Base-by-base conservation (phyloP, 1,140 invertebrate species). In the Lepeophtheirus salmonis region DNA sequence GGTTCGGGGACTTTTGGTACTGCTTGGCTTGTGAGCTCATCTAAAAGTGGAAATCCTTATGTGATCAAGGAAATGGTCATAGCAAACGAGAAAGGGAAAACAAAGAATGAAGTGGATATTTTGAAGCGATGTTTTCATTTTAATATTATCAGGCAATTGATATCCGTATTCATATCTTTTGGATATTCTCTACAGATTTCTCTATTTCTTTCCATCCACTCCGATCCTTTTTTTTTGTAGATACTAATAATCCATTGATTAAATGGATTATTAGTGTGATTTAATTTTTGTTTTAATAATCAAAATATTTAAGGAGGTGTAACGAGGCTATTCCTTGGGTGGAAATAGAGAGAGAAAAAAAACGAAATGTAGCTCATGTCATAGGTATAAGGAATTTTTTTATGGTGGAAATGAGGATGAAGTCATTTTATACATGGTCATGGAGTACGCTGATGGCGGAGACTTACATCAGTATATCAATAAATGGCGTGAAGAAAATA, bases 361-460 rank as follows among this genome's bases (percentile, higher is more conserved):
- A n/a, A n/a, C n/a, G n/a, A n/a, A n/a, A n/a, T n/a, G n/a, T n/a
- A n/a, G n/a, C n/a, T n/a, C n/a, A n/a, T n/a, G n/a, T 41, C n/a
- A 41, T n/a, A 41, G 30, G n/a, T 41, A 41, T n/a, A 41, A 41
- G 30, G 30, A 41, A n/a, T 41, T 41, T 41, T 41, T 41, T n/a
- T 41, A 41, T n/a, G 30, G 30, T 10, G 6, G n/a, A 10, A 41
- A 41, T n/a, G 30, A 41, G n/a, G 16, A 41, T n/a, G 30, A 41
- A 41, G 30, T 10, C n/a, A 41, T 41, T n/a, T n/a, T 41, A 6
- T 41, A 41, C n/a, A 89, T 90, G 69, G 79, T 85, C 58, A 86
- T 90, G 82, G 86, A 91, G 70, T 89, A 87, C 72, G 86, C 86
- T 13, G 76, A 74, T 50, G 74, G 80, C 65, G 85, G 86, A 54